These are phyloP conservation scores for Neosalanx taihuensis DNA, from an alignment of 2,797 vertebrate species.

Conservation along the genomic window DNA sequence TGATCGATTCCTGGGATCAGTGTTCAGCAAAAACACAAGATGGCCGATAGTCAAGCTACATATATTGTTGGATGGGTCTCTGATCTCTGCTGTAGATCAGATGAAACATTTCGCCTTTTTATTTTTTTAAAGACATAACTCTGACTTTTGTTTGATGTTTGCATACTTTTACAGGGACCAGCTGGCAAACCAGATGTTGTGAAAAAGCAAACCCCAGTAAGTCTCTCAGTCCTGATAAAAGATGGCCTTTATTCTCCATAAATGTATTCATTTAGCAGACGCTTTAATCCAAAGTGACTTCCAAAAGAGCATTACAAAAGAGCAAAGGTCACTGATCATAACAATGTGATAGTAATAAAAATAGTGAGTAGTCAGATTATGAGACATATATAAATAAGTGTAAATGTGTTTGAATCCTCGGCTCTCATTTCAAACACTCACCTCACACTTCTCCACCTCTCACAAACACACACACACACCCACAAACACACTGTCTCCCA, in stretches of 20 bases:
- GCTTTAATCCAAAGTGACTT: no score
- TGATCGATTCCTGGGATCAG: no score
- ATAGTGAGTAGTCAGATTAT: no score
- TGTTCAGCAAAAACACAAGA: no score
- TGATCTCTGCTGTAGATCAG: no score
- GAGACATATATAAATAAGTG: neutral
- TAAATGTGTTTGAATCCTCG: neutral
- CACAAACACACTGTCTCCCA: slow-evolving; percentile 3
- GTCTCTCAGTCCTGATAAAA: slow-evolving; percentile 25
- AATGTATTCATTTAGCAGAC: no score
- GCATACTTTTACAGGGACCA: slow-evolving; percentile 43
- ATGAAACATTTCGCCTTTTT: neutral
- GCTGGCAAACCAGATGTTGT: slow-evolving; percentile 46
- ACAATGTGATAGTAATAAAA: no score
- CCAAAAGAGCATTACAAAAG: no score
- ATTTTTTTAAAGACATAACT: neutral
- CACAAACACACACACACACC: neutral
- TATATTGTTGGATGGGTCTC: no score
- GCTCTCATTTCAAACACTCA: neutral
- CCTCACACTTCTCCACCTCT: neutral
- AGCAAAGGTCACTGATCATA: no score
- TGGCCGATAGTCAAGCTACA: no score
- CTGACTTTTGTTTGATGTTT: neutral
- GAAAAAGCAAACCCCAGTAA: slow-evolving; percentile 63
- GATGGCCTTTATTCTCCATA: neutral